phyloP scores from a whole-genome alignment of 2,797 vertebrate genomes.

The Danio tinwini region DNA sequence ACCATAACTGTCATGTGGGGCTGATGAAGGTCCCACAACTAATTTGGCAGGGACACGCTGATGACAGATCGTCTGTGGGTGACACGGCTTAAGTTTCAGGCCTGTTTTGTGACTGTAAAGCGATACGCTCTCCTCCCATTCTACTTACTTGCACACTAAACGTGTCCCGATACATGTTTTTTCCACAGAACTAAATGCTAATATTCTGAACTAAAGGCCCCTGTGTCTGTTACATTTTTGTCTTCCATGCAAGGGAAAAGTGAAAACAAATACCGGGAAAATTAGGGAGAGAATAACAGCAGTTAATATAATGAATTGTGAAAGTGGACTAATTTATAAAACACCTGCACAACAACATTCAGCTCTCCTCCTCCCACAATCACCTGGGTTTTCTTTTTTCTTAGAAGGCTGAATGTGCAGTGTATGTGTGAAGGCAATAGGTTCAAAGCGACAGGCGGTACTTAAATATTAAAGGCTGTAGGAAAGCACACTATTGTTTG shows the following conservation, averaged over 20 bases:
- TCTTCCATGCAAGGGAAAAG: background rate
- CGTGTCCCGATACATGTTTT: background rate
- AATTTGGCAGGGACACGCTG: background rate
- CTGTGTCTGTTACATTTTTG: background rate
- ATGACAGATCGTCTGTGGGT: constrained; percentile 47
- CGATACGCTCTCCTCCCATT: constrained; percentile 34
- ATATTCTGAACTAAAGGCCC: background rate
- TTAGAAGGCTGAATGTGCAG: background rate
- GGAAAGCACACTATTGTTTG: constrained; percentile 52
- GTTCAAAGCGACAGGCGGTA: constrained; percentile 41
- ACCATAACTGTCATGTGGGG: background rate
- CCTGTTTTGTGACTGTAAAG: constrained; percentile 51
- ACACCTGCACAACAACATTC: background rate
- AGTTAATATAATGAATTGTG: background rate
- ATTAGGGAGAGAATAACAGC: background rate
- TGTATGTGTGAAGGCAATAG: constrained; percentile 8
- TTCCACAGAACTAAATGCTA: background rate
- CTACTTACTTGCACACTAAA: constrained; percentile 31
- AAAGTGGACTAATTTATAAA: background rate
- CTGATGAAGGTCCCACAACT: background rate
- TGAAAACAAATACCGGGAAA: background rate
- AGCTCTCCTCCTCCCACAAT: constrained; percentile 7
- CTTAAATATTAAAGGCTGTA: constrained; percentile 65
- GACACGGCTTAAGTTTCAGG: constrained; percentile 47
- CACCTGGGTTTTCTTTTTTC: background rate